Evolutionary conservation across 2,113 vertebrate species (phyloP), one percentile per base, ranked within the genome.

Genomic region (Corythornis cristatus): DNA sequence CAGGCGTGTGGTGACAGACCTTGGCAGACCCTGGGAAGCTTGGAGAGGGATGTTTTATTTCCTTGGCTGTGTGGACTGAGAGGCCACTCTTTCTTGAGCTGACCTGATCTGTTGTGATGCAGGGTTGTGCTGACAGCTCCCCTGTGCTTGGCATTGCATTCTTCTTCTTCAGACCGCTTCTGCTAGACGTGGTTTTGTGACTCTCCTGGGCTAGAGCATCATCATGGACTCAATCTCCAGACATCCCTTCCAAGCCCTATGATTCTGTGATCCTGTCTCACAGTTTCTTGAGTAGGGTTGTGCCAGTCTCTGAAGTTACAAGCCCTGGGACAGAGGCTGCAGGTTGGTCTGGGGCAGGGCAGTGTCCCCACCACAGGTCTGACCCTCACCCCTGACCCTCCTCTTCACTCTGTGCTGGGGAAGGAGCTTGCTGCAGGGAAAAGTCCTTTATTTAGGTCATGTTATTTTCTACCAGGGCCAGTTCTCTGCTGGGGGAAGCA

Each of bases 1-100:
- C 12, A 28, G 5, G 0, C 0, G 1, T 11, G 4, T 0, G 2
- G 42, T 28, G 22, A 0, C 0, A 2, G 31, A 8, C 6, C 31
- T 21, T 14, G 60, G 18, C 8, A 5, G 15, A 42, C 1, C 21
- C 51, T 29, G 66, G 48, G 72, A 4, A 43, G n/a, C 31, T 33
- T 9, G 8, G 19, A 56, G 48, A 25, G 16, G 46, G 33, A 14
- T 0, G 3, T 8, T 65, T 43, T 4, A 2, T 23, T 28, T 12
- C 54, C 70, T 33, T 29, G 66, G 35, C 15, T 25, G 65, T 6
- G 3, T 8, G 22, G 29, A 7, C 11, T 3, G 18, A 15, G 51
- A 2, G n/a, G 8, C 15, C 7, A 1, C 61, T 22, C 42, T 8
- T 10, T 48, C 31, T 26, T 18, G 43, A 31, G 11, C 51, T 15